Evolutionary conservation across 92 coral and sea anemone species (phyloP).

Genomic region (Metridium senile): DNA sequence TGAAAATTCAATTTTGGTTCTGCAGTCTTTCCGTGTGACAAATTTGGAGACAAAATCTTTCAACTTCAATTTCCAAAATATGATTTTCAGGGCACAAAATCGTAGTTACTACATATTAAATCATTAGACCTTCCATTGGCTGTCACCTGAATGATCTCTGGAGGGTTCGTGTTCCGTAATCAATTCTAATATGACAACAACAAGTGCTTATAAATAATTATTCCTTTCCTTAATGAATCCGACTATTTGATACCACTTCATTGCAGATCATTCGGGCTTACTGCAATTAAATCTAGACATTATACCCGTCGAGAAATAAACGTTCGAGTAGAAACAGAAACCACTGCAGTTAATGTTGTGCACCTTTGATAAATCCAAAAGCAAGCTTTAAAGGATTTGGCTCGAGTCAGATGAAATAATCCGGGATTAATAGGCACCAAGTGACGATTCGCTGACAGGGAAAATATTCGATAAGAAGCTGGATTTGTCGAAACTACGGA

Average conservation of each 20-base stretch:
- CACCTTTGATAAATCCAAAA: constrained; percentile 39
- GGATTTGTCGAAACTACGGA: constrained; percentile 72
- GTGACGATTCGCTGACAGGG: constrained; percentile 67
- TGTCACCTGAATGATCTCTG: constrained; percentile 37
- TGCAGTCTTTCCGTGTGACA: neutral
- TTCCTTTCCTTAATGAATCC: constrained; percentile 43
- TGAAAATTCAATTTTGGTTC: too few species aligned
- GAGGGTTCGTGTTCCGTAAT: constrained; percentile 28
- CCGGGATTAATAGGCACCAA: constrained; percentile 70
- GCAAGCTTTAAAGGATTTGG: constrained; percentile 49
- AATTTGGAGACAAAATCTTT: neutral
- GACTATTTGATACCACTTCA: constrained; percentile 49
- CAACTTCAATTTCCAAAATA: constrained; percentile 18
- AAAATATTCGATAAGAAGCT: constrained; percentile 60
- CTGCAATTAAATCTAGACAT: constrained; percentile 37
- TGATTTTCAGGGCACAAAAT: constrained; percentile 13
- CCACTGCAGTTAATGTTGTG: constrained; percentile 28
- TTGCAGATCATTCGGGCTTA: constrained; percentile 18
- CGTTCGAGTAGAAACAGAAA: constrained; percentile 35
- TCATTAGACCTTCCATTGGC: constrained; percentile 24
- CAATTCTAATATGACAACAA: constrained; percentile 46
- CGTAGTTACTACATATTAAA: constrained; percentile 31
- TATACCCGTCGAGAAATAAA: constrained; percentile 32
- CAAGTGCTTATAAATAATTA: constrained; percentile 52
- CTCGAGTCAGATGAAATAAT: constrained; percentile 57